A percentile compares a stretch with the other conserved stretches of the same genome.
Conservation (phyloP, 2,888 invertebrate species). For the Lomographa bimaculata region DNA sequence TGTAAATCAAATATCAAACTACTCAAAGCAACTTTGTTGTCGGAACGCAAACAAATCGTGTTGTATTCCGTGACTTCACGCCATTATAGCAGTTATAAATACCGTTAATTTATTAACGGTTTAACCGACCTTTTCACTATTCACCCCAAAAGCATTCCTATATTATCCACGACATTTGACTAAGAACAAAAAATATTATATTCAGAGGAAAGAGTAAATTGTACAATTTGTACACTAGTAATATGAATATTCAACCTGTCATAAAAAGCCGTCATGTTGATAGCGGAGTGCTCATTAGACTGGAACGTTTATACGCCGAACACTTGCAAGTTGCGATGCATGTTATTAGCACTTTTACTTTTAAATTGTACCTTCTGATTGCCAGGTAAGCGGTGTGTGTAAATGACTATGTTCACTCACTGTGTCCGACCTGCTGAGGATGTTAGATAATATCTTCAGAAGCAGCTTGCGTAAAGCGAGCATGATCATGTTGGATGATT, state of each 20-base stretch:
- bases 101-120: constrained; percentile 34
- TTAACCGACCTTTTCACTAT: constrained; percentile 56
- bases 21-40: no score
- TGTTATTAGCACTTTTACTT: constrained; percentile 42
- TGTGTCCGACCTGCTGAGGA: background rate
- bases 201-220: constrained; percentile 10
- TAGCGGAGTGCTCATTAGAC: constrained; percentile 36
- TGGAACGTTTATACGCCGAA: constrained; percentile 35
- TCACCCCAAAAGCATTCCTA: constrained; percentile 43
- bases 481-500: no score
- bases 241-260: constrained; percentile 35
- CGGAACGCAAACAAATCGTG: background rate
- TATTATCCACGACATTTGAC: no score
- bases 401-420: background rate
- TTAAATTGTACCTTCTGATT: constrained; percentile 26
- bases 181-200: background rate
- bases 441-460: background rate
- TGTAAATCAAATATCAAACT: no score
- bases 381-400: background rate
- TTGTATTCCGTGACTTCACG: background rate
- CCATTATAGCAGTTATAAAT: background rate
- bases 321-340: constrained; percentile 29
- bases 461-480: no score
- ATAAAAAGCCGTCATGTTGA: constrained; percentile 15
- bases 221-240: constrained; percentile 26